Base-by-base conservation (phyloP, 2,888 invertebrate species). In the Patella caerulea region DNA sequence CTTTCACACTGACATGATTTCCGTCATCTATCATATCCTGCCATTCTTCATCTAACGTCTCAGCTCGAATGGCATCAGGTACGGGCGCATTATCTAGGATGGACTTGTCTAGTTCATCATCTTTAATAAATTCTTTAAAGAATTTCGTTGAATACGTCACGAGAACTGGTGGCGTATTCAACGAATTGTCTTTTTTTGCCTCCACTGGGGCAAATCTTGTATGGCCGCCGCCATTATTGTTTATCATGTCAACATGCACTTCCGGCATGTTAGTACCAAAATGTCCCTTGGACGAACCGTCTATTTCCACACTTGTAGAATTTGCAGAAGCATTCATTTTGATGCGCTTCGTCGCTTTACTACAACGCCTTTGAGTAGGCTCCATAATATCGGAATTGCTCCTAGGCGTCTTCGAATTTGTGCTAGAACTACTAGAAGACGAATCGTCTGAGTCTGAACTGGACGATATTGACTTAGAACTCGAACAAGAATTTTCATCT, bases 41-140 rank as follows among this genome's bases (percentile, higher is more conserved):
- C 76, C 76, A 72, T 29, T 29, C 72, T 2, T 69, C 76, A n/a
- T 76, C 76, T 19, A 76, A 59, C n/a, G 15, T 45, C 11, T 24
- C 59, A 2, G 52, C 65, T 19, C 15, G n/a, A 15, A 72, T 45
- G n/a, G 34, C 52, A 34, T 76, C 56, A 5, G 72, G 72, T 2
- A 76, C 65, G 2, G 76, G 72, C 5, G 71, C 45, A 11, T 76
- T 65, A n/a, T 34, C 17, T 9, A 76, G n/a, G 0, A 76, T 76
- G 14, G 45, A 55, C 11, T 45, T 45, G 2, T 76, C 45, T 2
- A 76, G 24, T 3, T 34, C 69, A 2, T 59, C 59, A 5, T 76
- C 72, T 29, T 72, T 72, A 15, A 56, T 19, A 52, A 59, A 72
- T 0, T 45, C 72, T 5, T 29, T 11, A 65, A 72, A 72, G 7